phyloP scores from a whole-genome alignment of 2,888 invertebrate species.

The Lasioglossum villosulum region DNA sequence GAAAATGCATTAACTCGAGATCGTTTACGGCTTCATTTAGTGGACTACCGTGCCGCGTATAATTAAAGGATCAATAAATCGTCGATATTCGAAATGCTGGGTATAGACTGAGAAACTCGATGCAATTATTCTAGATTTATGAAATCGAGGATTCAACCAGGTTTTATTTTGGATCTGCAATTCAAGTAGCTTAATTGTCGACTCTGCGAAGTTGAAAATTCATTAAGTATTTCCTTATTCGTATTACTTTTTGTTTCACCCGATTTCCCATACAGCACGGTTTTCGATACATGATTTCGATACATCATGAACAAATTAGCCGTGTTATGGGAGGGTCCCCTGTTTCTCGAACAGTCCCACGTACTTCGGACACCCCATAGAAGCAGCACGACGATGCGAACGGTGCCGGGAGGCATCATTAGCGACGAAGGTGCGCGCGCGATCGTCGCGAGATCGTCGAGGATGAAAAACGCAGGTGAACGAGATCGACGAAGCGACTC shows the following conservation, averaged over 20 bases:
- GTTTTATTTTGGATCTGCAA: background rate
- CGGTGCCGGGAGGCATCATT: background rate
- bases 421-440: background rate
- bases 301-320: no score
- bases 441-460: constrained; percentile 16
- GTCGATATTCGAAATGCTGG: background rate
- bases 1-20: constrained; percentile 2
- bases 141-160: background rate
- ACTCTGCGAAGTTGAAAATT: background rate
- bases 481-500: constrained; percentile 41
- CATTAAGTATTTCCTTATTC: background rate
- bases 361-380: background rate
- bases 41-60: background rate
- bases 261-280: no score
- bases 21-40: background rate
- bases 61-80: background rate
- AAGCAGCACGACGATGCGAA: background rate
- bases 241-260: no score
- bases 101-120: background rate
- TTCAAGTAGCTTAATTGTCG: background rate
- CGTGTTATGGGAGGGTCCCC: background rate
- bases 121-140: background rate
- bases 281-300: no score
- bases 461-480: constrained; percentile 54
- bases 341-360: background rate